Evolutionary conservation across 1,140 invertebrate genomes (phyloP).

Genomic region (Sweltsa coloradensis): DNA sequence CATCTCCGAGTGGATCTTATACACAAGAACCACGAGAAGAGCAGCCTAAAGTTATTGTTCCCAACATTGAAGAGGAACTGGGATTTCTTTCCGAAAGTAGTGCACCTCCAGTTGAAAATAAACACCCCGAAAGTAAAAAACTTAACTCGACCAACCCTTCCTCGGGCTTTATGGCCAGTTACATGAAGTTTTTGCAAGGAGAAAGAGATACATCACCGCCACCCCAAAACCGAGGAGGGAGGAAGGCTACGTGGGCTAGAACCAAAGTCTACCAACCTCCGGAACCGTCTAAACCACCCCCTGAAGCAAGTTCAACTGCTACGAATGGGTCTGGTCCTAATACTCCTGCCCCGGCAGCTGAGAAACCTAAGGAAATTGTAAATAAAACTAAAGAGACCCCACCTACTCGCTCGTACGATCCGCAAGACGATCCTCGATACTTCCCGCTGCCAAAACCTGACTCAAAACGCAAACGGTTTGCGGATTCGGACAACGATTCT

Average conservation of each 20-base stretch:
- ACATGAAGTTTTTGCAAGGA: slow-evolving; percentile 71
- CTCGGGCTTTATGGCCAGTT: slow-evolving; percentile 71
- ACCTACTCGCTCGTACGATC: slow-evolving; percentile 19
- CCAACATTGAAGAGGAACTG: slow-evolving; percentile 74
- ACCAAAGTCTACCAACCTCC: slow-evolving; percentile 30
- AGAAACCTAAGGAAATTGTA: slow-evolving; percentile 1
- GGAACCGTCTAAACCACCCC: slow-evolving; percentile 19
- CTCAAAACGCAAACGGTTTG: slow-evolving; percentile 33
- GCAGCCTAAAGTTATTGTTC: slow-evolving; percentile 67
- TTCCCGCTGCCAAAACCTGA: slow-evolving; percentile 60
- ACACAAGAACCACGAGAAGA: slow-evolving; percentile 33
- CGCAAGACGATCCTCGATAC: slow-evolving; percentile 54
- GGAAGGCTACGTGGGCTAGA: slow-evolving; percentile 49
- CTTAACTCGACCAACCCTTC: slow-evolving; percentile 48
- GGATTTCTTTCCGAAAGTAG: slow-evolving; percentile 44
- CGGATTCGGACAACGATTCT: slow-evolving; percentile 14
- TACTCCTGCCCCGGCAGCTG: slow-evolving; percentile 5
- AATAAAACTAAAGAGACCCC: slow-evolving; percentile 13
- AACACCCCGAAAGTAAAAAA: slow-evolving; percentile 23
- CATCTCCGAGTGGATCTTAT: not conserved
- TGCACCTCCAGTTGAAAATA: slow-evolving; percentile 16
- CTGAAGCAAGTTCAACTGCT: slow-evolving; percentile 14
- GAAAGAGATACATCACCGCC: slow-evolving; percentile 67
- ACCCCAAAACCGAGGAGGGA: slow-evolving; percentile 44
- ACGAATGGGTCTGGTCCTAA: slow-evolving; percentile 10